Evolutionary conservation across 2,113 vertebrate genomes (phyloP).

Genomic region (Castor canadensis): DNA sequence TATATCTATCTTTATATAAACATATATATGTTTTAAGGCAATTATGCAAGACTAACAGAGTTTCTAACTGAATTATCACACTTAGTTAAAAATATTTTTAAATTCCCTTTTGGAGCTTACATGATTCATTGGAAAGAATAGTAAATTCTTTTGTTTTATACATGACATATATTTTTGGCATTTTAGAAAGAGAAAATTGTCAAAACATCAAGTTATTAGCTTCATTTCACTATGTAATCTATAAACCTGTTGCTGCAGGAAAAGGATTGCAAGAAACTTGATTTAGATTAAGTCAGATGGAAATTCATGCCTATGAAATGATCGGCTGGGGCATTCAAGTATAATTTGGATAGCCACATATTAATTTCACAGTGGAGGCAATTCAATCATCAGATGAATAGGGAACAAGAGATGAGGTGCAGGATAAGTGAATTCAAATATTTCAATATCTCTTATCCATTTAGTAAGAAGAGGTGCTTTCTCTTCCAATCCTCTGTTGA

Average conservation of each 20-base stretch:
- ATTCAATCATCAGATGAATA: background rate
- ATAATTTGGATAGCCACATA: background rate
- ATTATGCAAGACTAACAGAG: background rate
- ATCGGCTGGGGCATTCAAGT: background rate
- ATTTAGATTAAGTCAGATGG: background rate
- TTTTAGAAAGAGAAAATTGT: background rate
- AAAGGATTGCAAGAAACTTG: background rate
- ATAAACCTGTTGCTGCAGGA: background rate
- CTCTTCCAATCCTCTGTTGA: background rate
- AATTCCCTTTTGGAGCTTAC: background rate
- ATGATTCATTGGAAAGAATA: background rate
- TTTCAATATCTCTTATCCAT: background rate
- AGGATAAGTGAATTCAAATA: background rate
- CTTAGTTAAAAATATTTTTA: background rate
- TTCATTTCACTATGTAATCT: background rate
- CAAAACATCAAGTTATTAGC: background rate
- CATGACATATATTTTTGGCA: background rate
- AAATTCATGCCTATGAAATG: background rate
- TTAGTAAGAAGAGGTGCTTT: background rate
- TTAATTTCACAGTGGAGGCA: background rate
- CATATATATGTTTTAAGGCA: background rate
- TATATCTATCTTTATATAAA: background rate
- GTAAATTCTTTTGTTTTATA: background rate
- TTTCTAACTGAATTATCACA: background rate
- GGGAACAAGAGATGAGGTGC: background rate